Conservation (phyloP, 2,888 invertebrate genomes). For the Eubasilissa splendida region DNA sequence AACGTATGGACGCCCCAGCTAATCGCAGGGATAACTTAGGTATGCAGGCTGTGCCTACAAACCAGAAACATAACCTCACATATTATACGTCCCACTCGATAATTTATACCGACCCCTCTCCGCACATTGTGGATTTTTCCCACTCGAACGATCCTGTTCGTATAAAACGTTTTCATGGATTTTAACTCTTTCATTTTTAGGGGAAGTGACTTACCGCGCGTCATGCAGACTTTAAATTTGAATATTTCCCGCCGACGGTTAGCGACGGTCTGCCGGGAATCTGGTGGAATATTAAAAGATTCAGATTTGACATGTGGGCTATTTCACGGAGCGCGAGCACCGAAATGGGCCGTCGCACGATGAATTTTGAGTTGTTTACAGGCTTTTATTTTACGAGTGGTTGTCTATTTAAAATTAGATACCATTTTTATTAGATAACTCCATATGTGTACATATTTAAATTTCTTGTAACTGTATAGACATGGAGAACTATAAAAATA, state of each 20-base stretch:
- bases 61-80: conserved; percentile 2
- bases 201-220: conserved; percentile 9
- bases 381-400: too few relatives aligned
- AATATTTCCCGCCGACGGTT: conserved; percentile 19
- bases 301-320: conserved; percentile 22
- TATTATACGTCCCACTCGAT: conserved; percentile 21
- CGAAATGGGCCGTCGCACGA: neutral
- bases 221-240: conserved; percentile 37
- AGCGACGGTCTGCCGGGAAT: conserved; percentile 1
- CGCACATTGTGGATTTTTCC: conserved; percentile 24
- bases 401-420: too few relatives aligned
- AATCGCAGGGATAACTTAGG: neutral
- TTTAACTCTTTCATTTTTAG: neutral
- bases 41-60: conserved; percentile 4
- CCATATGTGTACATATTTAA: too few relatives aligned
- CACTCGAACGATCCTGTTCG: neutral
- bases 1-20: conserved; percentile 3
- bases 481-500: too few relatives aligned
- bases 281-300: conserved; percentile 26
- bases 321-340: neutral
- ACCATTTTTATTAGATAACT: too few relatives aligned
- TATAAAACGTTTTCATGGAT: conserved; percentile 16
- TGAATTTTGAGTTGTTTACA: neutral
- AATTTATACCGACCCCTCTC: conserved; percentile 36
- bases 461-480: too few relatives aligned